Evolutionary conservation across 2,888 invertebrate species (phyloP), one percentile per base, ranked within the genome.

Genomic region (Tiliacea aurago): DNA sequence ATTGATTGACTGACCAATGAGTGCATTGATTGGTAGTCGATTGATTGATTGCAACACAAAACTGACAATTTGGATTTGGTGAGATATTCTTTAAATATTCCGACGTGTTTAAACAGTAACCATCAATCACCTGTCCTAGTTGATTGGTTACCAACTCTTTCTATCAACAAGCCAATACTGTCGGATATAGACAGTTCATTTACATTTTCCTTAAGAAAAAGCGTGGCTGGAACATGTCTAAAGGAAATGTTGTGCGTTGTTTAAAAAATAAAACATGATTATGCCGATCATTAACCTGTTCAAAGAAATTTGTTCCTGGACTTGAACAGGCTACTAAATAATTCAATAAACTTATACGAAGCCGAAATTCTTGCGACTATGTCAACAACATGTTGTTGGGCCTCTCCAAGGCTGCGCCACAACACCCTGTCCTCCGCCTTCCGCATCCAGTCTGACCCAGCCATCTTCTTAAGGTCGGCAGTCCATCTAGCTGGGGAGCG

Each of bases 111-210:
- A 23, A 0, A 1, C 4, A 7, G n/a, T 63, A 6, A 15, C 15
- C 23, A 43, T 78, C 71, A 71, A 58, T 63, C 78, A 59, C 47
- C 33, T 49, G 33, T 47, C 15, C 1, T 51, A 15, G 53, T 59
- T 33, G 58, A 23, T 41, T 53, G n/a, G 18, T 23, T 64, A 43
- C 33, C 0, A 13, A 71, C 2, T 13, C 0, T 13, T 18, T 63
- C 63, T 33, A 58, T 56, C 78, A 76, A 70, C 53, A 55, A 43
- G 37, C 69, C 33, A n/a, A 69, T 49, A 11, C 13, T 23, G 20
- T 43, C 3, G 28, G 9, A 2, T 20, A 11, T 49, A 69, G n/a
- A 63, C 41, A 2, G 62, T 15, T 64, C 15, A 33, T 69, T 64
- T 47, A 41, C 23, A 33, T 28, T 51, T 58, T 55, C n/a, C 7